Conservation (phyloP, 2,888 invertebrate species). For the Rutpela maculata region DNA sequence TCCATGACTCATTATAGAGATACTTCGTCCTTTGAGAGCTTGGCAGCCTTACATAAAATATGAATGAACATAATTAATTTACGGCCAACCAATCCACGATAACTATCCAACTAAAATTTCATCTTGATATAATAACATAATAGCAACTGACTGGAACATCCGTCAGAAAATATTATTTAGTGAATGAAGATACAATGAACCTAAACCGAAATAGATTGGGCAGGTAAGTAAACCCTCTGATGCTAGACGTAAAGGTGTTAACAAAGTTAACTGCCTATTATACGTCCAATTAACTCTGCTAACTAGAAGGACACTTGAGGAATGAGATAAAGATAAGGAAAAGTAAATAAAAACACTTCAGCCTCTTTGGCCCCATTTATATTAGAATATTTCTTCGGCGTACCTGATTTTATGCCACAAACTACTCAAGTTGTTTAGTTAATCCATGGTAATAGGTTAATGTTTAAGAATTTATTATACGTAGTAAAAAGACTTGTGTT, state of each 20-base stretch:
- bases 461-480: too few relatives aligned
- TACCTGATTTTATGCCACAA: background rate
- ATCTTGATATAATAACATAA: background rate
- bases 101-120: background rate
- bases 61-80: background rate
- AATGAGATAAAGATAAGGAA: constrained; percentile 21
- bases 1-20: too few relatives aligned
- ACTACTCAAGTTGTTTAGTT: background rate
- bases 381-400: background rate
- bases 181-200: background rate
- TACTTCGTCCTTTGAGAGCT: too few relatives aligned
- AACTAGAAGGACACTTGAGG: constrained; percentile 19
- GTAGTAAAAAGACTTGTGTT: too few relatives aligned
- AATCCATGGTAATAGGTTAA: too few relatives aligned
- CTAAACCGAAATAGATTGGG: background rate
- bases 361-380: background rate
- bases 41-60: background rate
- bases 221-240: constrained; percentile 32
- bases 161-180: constrained; percentile 11
- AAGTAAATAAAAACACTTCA: constrained; percentile 12
- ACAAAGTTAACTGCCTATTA: constrained; percentile 47
- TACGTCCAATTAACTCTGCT: constrained; percentile 42
- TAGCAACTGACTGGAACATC: background rate
- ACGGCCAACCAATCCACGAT: background rate
- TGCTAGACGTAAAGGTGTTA: constrained; percentile 42